Conservation (phyloP, 2,113 vertebrate genomes). For the Acrocephalus kingi region DNA sequence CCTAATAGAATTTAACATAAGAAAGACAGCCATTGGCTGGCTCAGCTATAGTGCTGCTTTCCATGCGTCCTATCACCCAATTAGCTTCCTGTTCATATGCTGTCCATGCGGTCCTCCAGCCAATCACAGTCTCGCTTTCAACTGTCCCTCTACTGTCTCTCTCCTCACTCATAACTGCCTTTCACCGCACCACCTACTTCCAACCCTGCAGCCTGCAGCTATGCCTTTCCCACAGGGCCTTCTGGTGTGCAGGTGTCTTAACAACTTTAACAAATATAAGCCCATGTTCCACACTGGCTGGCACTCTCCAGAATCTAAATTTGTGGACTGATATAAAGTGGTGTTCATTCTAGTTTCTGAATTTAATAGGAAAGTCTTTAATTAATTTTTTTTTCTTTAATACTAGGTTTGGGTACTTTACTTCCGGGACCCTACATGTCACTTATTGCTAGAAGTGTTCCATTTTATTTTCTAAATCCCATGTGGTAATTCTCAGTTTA, state of each 20-base stretch:
- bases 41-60: not conserved
- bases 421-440: not conserved
- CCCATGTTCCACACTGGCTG: not conserved
- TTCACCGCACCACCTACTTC: not conserved
- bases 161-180: not conserved
- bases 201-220: not conserved
- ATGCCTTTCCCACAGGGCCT: not conserved
- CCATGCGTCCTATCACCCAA: not conserved
- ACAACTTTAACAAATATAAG: not conserved
- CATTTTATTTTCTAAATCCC: slow-evolving; percentile 32
- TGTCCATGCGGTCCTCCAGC: not conserved
- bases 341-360: not conserved
- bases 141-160: not conserved
- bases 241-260: not conserved
- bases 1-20: not conserved
- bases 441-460: not conserved
- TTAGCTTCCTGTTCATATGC: not conserved
- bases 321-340: not conserved
- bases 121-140: not conserved
- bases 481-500: slow-evolving; percentile 44
- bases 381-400: slow-evolving; percentile 8
- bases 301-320: not conserved
- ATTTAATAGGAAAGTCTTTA: slow-evolving; percentile 13
- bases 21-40: not conserved
- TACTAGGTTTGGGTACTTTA: slow-evolving; percentile 1